Evolutionary conservation across 2,797 vertebrate genomes (phyloP).

Genomic region (Craterocephalus amniculus): DNA sequence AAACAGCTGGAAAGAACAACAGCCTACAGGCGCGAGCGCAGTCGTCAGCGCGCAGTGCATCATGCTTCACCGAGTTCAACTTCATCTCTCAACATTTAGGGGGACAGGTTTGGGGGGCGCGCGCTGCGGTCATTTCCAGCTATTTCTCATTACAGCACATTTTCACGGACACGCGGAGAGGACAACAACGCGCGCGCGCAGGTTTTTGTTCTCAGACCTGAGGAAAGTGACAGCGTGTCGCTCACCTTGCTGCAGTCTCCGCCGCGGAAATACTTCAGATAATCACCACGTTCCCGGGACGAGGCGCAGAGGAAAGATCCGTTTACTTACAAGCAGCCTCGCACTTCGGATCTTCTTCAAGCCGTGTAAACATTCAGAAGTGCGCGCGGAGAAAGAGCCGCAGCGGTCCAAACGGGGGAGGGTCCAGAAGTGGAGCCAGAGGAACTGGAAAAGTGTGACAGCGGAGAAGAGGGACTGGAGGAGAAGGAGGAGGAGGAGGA

Average conservation of each 20-base stretch:
- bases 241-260: slow-evolving; percentile 47
- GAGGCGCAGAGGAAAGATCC: neutral
- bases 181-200: too few relatives aligned
- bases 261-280: neutral
- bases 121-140: too few relatives aligned
- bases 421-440: slow-evolving; percentile 47
- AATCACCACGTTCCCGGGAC: slow-evolving; percentile 19
- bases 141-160: too few relatives aligned
- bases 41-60: too few relatives aligned
- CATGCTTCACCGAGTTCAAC: too few relatives aligned
- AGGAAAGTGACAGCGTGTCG: too few relatives aligned
- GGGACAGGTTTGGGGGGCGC: too few relatives aligned
- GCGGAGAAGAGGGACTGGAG: slow-evolving; percentile 20
- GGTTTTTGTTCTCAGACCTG: too few relatives aligned
- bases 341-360: slow-evolving; percentile 16
- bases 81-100: too few relatives aligned
- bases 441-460: slow-evolving; percentile 57
- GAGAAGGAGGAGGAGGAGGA: neutral
- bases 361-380: slow-evolving; percentile 37
- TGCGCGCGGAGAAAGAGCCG: neutral
- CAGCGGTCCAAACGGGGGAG: slow-evolving; percentile 63
- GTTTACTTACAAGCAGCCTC: neutral
- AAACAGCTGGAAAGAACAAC: too few relatives aligned
- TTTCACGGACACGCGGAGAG: too few relatives aligned
- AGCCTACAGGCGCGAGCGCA: too few relatives aligned